Conservation (phyloP, 2,113 vertebrate genomes). For the Taurulus bubalis region DNA sequence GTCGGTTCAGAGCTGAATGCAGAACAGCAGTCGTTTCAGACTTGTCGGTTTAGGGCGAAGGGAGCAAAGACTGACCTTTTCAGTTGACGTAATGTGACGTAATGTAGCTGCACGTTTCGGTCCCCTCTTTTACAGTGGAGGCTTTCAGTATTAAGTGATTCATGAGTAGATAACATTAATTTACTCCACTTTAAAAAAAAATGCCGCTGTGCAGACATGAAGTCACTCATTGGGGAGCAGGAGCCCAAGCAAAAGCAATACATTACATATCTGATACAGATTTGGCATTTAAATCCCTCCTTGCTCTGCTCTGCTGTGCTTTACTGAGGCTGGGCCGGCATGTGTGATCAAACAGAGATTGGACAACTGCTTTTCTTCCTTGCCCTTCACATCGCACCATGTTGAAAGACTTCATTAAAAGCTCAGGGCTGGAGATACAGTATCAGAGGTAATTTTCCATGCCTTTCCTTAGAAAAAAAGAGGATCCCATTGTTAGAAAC, state of each 20-base stretch:
- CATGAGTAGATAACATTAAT: constrained; percentile 36
- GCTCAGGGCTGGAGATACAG: constrained; percentile 70
- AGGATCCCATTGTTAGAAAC: constrained; percentile 76
- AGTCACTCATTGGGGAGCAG: neutral
- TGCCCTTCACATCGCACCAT: constrained; percentile 27
- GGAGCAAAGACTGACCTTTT: constrained; percentile 45
- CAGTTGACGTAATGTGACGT: neutral
- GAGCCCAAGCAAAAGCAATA: constrained; percentile 4
- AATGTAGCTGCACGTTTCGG: neutral
- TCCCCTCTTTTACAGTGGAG: neutral
- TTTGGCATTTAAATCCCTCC: constrained; percentile 62
- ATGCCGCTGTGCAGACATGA: neutral
- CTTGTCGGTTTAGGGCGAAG: neutral
- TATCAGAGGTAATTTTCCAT: constrained; percentile 79
- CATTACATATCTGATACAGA: constrained; percentile 47
- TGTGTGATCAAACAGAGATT: constrained; percentile 71
- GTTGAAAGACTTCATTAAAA: constrained; percentile 80
- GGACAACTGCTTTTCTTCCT: constrained; percentile 49
- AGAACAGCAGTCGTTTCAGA: constrained; percentile 3
- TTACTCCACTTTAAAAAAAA: constrained; percentile 44
- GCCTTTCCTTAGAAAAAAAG: constrained; percentile 65
- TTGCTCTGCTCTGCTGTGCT: constrained; percentile 39
- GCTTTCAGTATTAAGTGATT: constrained; percentile 27
- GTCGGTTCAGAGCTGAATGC: neutral
- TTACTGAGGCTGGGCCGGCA: constrained; percentile 44